Base-by-base conservation (phyloP, 2,113 vertebrate genomes). In the Ariopsis seemanni region DNA sequence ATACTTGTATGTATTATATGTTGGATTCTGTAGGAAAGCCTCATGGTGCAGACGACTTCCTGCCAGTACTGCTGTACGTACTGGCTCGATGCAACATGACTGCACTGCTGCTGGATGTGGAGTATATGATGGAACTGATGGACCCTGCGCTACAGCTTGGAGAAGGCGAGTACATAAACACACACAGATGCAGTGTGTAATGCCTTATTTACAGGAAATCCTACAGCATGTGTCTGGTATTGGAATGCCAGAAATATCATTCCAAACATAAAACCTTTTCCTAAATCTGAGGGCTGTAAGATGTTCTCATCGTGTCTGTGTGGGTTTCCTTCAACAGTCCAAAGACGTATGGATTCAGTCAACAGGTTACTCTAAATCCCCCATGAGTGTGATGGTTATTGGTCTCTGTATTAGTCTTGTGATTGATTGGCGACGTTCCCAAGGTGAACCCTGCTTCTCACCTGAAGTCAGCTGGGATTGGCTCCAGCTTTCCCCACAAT, bases 61-160 rank as follows among this genome's bases (percentile, higher is more conserved):
- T 99, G 74, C 98, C 98, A 0, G 98, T 99, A 90, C 96, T 99
- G 93, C 98, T 99, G 97, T 99, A 99, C 0, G 98, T 99, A 15
- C 87, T 99, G 93, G 98, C 97, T 1, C 96, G 97, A 85, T 96
- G 96, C 92, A 97, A 99, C 90, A 92, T 99, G 90, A 90, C 93
- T 0, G 93, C 95, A 75, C 93, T 99, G 88, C 95, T 97, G 86
- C 91, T 98, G 88, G 96, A 98, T 60, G 97, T 99, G 78, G 98
- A 99, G 85, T 99, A 99, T 83, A 97, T 99, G 97, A 99, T 99
- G 98, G 98, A 99, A 92, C 92, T 99, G 90, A 99, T 99, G 97
- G 98, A 99, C 85, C 98, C 98, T 0, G 95, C 98, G 4, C 92
- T 99, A 89, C 97, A 98, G 88, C 95, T 98, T 5, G 98, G 98